Evolutionary conservation across 2,113 vertebrate genomes (phyloP).

Genomic region (Oncorhynchus kisutch): DNA sequence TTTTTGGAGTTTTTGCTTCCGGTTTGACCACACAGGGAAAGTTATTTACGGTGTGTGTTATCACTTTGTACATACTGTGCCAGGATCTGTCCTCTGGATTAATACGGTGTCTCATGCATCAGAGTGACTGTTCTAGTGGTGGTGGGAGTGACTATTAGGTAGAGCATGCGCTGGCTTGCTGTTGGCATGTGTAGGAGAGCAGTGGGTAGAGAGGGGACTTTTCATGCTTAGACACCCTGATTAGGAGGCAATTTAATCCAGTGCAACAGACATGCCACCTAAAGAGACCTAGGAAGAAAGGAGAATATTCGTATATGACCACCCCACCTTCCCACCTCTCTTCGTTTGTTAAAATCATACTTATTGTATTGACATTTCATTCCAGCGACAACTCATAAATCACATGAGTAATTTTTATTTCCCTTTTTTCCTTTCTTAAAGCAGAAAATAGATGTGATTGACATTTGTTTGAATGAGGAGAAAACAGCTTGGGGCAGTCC

Average conservation of each 20-base stretch:
- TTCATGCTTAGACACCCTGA: background rate
- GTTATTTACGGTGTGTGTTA: background rate
- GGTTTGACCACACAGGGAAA: background rate
- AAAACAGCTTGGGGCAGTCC: constrained; percentile 61
- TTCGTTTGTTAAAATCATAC: constrained; percentile 16
- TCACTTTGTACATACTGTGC: background rate
- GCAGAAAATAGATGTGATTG: constrained; percentile 62
- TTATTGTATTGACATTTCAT: constrained; percentile 15
- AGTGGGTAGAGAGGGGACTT: background rate
- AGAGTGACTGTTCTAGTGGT: background rate
- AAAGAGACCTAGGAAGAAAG: constrained; percentile 17
- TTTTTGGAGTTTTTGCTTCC: background rate
- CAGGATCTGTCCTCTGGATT: background rate
- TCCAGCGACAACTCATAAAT: constrained; percentile 60
- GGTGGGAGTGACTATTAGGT: background rate
- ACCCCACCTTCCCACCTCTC: constrained; percentile 39
- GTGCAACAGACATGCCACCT: constrained; percentile 55
- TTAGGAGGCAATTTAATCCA: constrained; percentile 47
- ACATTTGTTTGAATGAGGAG: constrained; percentile 60
- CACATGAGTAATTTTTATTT: constrained; percentile 68
- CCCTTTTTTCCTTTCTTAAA: constrained; percentile 52
- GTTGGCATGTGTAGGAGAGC: background rate
- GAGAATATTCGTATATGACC: constrained; percentile 53
- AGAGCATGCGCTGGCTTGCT: background rate
- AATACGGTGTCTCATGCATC: background rate